These are phyloP conservation scores for Sebastes ruberrimus DNA, from an alignment of 2,797 vertebrate species.

Conservation along the genomic window DNA sequence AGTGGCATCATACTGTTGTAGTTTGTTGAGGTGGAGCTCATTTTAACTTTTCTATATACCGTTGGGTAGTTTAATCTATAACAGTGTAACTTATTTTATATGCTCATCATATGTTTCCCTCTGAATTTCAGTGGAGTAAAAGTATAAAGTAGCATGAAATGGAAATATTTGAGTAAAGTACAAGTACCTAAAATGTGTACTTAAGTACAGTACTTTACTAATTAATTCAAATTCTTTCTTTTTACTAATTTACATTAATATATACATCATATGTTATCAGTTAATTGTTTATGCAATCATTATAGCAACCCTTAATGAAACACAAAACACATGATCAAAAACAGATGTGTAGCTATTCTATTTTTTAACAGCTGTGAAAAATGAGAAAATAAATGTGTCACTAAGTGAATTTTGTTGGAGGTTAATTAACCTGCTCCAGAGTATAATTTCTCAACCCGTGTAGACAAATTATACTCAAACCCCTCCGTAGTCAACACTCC, in stretches of 20 bases:
- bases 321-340: slow-evolving; percentile 7
- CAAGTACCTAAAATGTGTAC: background rate
- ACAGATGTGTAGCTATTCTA: slow-evolving; percentile 18
- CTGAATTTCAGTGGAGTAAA: background rate
- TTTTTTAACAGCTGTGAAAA: slow-evolving; percentile 22
- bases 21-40: too few relatives aligned
- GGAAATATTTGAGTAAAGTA: background rate
- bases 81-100: too few relatives aligned
- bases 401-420: slow-evolving; percentile 24
- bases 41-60: rapidly evolving
- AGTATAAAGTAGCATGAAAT: background rate
- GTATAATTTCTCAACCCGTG: slow-evolving; percentile 28
- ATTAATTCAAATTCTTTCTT: rapidly evolving
- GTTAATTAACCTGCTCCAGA: slow-evolving; percentile 51
- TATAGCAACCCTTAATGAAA: slow-evolving; percentile 2
- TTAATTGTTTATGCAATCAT: background rate
- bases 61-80: too few relatives aligned
- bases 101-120: background rate
- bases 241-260: background rate
- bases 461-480: slow-evolving; percentile 11
- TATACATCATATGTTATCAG: background rate
- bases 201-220: background rate
- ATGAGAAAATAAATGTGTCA: slow-evolving; percentile 38
- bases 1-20: too few relatives aligned
- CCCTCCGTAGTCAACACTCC: slow-evolving; percentile 22